A percentile compares a stretch with the other conserved stretches of the same genome.
Evolutionary conservation across 2,888 invertebrate genomes (phyloP).

Genomic region (Thyatira batis): DNA sequence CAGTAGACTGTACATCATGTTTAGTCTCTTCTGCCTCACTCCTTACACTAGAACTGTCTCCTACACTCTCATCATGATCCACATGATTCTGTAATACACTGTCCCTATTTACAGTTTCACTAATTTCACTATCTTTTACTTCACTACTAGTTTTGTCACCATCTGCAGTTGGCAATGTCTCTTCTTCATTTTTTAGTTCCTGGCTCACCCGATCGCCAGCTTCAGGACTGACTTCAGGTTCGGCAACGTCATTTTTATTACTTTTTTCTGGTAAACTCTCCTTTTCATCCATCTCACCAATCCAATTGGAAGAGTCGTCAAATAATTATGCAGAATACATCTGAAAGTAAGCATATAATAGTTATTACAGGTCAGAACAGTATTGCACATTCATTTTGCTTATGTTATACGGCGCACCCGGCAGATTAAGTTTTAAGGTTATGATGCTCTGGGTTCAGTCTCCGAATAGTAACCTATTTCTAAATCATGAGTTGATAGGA

Average conservation of each 20-base stretch:
- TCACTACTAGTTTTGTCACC: conserved; percentile 24
- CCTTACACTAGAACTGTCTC: conserved; percentile 42
- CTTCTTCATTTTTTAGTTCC: conserved; percentile 19
- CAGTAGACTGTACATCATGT: conserved; percentile 30
- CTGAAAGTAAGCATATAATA: conserved; percentile 46
- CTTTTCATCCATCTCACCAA: conserved; percentile 67
- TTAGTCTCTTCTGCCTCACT: conserved; percentile 28
- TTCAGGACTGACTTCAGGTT: conserved; percentile 21
- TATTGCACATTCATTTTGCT: conserved; percentile 14
- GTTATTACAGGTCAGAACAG: conserved; percentile 5
- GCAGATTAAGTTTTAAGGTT: conserved; percentile 67
- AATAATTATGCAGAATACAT: conserved; percentile 44
- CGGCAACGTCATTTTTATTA: conserved; percentile 31
- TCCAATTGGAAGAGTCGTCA: conserved; percentile 44
- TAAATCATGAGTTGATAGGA: not conserved
- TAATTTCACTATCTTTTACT: conserved; percentile 10
- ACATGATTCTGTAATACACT: conserved; percentile 64
- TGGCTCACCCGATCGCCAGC: conserved; percentile 16
- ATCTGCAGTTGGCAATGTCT: conserved; percentile 17
- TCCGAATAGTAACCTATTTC: not conserved
- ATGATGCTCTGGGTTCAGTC: conserved; percentile 38
- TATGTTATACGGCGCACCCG: conserved; percentile 50
- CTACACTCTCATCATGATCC: conserved; percentile 49
- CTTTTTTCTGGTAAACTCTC: conserved; percentile 49
- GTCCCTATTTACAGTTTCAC: conserved; percentile 30